A percentile compares a stretch with the other conserved stretches of the same genome.
Conservation (phyloP, 1,140 invertebrate genomes). For the Anastrepha ludens region DNA sequence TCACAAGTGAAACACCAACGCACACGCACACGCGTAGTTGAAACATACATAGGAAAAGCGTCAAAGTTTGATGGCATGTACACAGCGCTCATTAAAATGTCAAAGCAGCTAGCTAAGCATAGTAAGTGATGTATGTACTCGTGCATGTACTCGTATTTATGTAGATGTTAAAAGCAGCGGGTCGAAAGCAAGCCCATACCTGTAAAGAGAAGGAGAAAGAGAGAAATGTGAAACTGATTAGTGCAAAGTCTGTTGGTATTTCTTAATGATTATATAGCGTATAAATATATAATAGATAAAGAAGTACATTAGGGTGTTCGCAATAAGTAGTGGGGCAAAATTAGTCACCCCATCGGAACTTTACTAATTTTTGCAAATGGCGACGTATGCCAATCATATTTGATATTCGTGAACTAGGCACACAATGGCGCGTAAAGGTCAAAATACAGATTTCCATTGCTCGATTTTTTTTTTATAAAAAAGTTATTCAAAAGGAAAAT, state of each 20-base stretch:
- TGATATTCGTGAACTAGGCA: too few relatives aligned
- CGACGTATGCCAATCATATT: too few relatives aligned
- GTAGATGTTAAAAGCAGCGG: neutral
- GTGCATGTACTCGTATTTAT: neutral
- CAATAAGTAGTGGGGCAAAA: too few relatives aligned
- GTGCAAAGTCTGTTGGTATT: neutral
- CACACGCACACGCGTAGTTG: neutral
- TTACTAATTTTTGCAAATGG: too few relatives aligned
- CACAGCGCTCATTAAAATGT: neutral
- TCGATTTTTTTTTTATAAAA: too few relatives aligned
- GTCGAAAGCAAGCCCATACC: neutral
- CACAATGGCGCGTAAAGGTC: too few relatives aligned
- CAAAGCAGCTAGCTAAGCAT: neutral
- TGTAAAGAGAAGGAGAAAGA: neutral
- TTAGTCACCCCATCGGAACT: too few relatives aligned
- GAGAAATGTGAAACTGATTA: conserved; percentile 2
- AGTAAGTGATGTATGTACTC: neutral
- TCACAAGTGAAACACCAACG: neutral
- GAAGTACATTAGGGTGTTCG: too few relatives aligned
- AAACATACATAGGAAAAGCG: neutral
- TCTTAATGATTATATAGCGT: neutral
- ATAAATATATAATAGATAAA: neutral
- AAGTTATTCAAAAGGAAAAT: too few relatives aligned
- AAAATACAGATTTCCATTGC: too few relatives aligned
- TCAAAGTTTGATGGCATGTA: neutral